Evolutionary conservation across 2,888 invertebrate species (phyloP), one percentile per base, ranked within the genome.

Genomic region (Gibbula magus): DNA sequence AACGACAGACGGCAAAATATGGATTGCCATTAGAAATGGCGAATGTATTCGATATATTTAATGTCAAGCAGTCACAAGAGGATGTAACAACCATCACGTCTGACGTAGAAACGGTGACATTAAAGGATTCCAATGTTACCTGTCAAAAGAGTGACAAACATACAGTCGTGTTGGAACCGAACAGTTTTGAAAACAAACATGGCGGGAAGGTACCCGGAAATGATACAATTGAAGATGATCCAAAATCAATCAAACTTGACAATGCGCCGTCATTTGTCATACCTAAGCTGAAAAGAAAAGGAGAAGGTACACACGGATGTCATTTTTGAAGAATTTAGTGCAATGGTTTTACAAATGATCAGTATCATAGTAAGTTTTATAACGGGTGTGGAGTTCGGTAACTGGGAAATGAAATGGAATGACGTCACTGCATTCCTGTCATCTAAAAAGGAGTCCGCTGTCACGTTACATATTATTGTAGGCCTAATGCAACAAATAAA

Each of bases 31-130:
- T 51, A 77, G 79, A 80, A 77, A 84, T 84, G 83, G 83, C 82
- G 67, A 84, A 84, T 82, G 79, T 84, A 56, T 84, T 84, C 39
- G 83, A 84, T 77, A 84, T 80, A 77, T 80, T 80, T 74, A 77
- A 51, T 77, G 77, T 20, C 32, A 77, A 77, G 52, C 66, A 61
- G n/a, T 16, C 66, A 32, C 61, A 39, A 52, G 77, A 77, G 52
- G 25, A 56, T 61, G 66, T 20, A 45, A n/a, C 66, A 22, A 25
- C 8, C 77, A 20, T 77, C 56, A 80, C 74, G 74, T 61, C 77
- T 51, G 20, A 61, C 74, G 54, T 54, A 32, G 73, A 78, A 20
- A 32, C 77, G 54, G 66, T 45, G 61, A 39, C 56, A 61, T 51
- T 39, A 61, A 74, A 78, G 52, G 79, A 73, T 79, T 73, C 7